These are phyloP conservation scores for Heliconius melpomene DNA, from an alignment of 1,140 invertebrate species.

Conservation along the genomic window DNA sequence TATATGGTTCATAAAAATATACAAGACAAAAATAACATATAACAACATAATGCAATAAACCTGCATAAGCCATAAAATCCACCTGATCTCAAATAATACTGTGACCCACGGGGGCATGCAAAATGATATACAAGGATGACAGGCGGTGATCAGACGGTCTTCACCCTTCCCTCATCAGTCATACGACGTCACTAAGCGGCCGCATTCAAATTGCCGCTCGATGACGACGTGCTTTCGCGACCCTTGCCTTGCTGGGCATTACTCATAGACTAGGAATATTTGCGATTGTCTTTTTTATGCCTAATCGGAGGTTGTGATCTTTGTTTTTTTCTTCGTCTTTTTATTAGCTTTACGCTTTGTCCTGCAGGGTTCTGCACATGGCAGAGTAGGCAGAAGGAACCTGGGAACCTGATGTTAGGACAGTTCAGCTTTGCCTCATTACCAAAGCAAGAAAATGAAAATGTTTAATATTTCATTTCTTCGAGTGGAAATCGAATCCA, in stretches of 20 bases:
- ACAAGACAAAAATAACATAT: not conserved
- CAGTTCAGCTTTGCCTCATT: too few species aligned
- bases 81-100: constrained; percentile 56
- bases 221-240: constrained; percentile 77
- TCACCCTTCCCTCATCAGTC: constrained; percentile 79
- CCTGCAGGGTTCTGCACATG: too few species aligned
- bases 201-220: constrained; percentile 78
- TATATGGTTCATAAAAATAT: not conserved
- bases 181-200: constrained; percentile 77
- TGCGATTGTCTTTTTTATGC: constrained; percentile 10
- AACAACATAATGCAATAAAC: not conserved
- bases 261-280: constrained; percentile 43
- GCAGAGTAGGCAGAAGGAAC: too few species aligned
- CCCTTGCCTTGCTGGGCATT: constrained; percentile 67
- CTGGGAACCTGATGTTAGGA: too few species aligned
- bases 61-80: constrained; percentile 21
- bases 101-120: constrained; percentile 58
- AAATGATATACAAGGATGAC: too few species aligned
- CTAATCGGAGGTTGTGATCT: not conserved
- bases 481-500: too few species aligned
- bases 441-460: too few species aligned
- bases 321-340: not conserved
- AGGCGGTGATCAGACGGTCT: constrained; percentile 65
- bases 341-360: not conserved
- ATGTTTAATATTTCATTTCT: too few species aligned